Conservation (phyloP, 2,888 invertebrate species). For the Congeria kusceri region DNA sequence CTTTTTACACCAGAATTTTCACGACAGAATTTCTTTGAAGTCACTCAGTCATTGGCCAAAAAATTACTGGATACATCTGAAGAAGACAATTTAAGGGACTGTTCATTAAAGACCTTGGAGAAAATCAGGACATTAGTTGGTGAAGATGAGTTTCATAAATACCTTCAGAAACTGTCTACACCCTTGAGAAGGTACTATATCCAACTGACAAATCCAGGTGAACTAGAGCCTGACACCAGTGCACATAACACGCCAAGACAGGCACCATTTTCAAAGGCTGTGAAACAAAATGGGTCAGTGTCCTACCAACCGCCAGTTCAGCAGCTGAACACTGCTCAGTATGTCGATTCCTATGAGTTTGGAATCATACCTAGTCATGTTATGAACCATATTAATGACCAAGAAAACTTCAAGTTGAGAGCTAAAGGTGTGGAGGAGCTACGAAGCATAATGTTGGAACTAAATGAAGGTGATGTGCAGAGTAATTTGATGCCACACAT, state of each 20-base stretch:
- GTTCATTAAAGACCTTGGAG: slow-evolving; percentile 83
- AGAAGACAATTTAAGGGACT: slow-evolving; percentile 81
- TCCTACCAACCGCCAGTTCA: slow-evolving; percentile 46
- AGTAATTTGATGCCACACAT: slow-evolving; percentile 88
- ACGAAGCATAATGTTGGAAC: slow-evolving; percentile 86
- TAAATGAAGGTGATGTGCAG: slow-evolving; percentile 74
- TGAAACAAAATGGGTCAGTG: slow-evolving; percentile 36
- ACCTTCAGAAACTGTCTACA: slow-evolving; percentile 80
- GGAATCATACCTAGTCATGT: slow-evolving; percentile 86
- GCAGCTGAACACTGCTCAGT: slow-evolving; percentile 58
- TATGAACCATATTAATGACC: slow-evolving; percentile 85
- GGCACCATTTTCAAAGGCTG: slow-evolving; percentile 55
- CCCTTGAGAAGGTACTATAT: slow-evolving; percentile 76
- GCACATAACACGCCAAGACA: slow-evolving; percentile 46
- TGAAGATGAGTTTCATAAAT: slow-evolving; percentile 81
- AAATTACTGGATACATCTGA: slow-evolving; percentile 79
- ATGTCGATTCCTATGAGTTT: slow-evolving; percentile 81
- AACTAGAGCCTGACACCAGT: slow-evolving; percentile 46
- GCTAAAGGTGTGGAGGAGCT: slow-evolving; percentile 88
- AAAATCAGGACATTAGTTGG: slow-evolving; percentile 85
- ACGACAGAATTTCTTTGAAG: slow-evolving; percentile 84
- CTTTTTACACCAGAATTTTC: slow-evolving; percentile 85
- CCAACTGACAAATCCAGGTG: slow-evolving; percentile 72
- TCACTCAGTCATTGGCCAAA: slow-evolving; percentile 82
- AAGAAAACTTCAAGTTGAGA: slow-evolving; percentile 88